These are phyloP conservation scores for Platycnemis pennipes DNA, from an alignment of 2,888 invertebrate species.

Conservation along the genomic window DNA sequence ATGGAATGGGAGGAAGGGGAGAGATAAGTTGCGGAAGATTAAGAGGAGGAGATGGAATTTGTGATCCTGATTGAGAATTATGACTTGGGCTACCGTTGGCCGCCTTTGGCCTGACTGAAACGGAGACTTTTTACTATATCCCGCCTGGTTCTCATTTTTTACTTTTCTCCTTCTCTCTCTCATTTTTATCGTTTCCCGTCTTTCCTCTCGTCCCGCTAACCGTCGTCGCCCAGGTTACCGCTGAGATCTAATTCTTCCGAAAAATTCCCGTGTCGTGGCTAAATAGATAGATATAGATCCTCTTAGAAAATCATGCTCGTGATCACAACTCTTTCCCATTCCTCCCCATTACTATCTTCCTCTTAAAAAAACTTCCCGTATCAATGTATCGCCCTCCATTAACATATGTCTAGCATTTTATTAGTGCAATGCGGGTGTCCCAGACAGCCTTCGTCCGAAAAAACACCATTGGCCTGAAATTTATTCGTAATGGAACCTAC, in stretches of 20 bases:
- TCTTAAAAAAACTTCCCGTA: background rate
- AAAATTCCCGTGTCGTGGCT: background rate
- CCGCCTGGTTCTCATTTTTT: background rate
- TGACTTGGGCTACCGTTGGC: conserved; percentile 23
- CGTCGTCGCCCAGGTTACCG: background rate
- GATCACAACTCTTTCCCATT: background rate
- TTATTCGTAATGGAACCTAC: background rate
- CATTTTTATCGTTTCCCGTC: background rate
- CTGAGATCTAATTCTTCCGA: background rate
- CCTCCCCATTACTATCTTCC: background rate
- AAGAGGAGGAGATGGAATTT: conserved; percentile 13
- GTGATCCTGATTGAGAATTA: conserved; percentile 42
- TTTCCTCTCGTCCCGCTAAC: background rate
- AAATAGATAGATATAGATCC: background rate
- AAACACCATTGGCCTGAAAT: background rate
- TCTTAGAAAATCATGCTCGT: background rate
- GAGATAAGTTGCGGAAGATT: background rate
- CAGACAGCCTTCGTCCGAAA: background rate
- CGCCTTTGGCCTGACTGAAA: background rate
- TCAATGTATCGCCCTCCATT: background rate
- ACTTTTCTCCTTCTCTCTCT: background rate
- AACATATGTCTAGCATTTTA: background rate
- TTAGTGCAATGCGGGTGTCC: background rate
- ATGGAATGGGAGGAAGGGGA: background rate
- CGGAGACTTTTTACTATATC: background rate